A percentile compares a stretch with the other conserved stretches of the same genome.
phyloP scores from a whole-genome alignment of 2,113 vertebrate genomes.

The Chrysemys picta region DNA sequence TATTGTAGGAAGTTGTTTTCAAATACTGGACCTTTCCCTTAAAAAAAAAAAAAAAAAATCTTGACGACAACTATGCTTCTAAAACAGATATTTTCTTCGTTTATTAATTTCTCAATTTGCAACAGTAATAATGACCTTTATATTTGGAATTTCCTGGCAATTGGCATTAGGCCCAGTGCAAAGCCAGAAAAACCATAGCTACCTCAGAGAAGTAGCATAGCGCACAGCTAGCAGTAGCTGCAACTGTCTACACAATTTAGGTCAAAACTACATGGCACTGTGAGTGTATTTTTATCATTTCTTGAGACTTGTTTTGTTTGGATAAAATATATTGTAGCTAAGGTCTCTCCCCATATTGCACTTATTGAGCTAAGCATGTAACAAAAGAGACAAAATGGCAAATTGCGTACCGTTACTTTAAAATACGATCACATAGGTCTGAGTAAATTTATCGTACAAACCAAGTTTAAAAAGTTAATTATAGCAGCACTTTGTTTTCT shows the following conservation, averaged over 20 bases:
- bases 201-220: accelerated
- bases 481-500: constrained; percentile 64
- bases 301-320: not conserved
- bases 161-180: not conserved
- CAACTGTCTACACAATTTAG: not conserved
- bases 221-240: not conserved
- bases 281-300: not conserved
- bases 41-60: not conserved
- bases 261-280: accelerated
- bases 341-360: constrained; percentile 2
- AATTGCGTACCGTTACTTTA: constrained; percentile 35
- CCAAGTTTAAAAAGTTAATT: constrained; percentile 68
- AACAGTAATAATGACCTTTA: accelerated
- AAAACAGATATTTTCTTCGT: not conserved
- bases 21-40: not conserved
- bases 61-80: not conserved
- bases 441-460: constrained; percentile 54
- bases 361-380: not conserved
- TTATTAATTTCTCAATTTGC: not conserved
- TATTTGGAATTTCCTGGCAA: not conserved
- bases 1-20: not conserved
- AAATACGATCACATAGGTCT: constrained; percentile 8
- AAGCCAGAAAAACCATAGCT: not conserved
- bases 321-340: constrained; percentile 1
- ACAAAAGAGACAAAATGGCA: not conserved